These are phyloP conservation scores for Ophion costatus DNA, from an alignment of 2,888 invertebrate genomes.

Conservation along the genomic window DNA sequence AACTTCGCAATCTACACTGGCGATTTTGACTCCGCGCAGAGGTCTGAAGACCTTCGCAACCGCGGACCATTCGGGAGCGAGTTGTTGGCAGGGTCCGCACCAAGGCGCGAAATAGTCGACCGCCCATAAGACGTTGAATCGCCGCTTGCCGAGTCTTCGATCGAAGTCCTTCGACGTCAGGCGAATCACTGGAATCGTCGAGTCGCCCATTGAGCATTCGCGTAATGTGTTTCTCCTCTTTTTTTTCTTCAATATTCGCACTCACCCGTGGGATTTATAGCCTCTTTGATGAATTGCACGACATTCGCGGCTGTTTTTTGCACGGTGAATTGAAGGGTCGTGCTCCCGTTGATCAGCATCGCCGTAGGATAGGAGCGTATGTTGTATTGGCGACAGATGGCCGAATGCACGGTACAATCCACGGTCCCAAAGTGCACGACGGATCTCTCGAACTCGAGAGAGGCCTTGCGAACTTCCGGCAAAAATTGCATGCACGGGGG, in stretches of 20 bases:
- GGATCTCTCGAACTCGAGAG: slow-evolving; percentile 84
- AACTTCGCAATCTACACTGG: slow-evolving; percentile 88
- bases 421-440: slow-evolving; percentile 87
- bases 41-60: slow-evolving; percentile 85
- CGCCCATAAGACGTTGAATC: slow-evolving; percentile 86
- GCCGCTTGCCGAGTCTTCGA: slow-evolving; percentile 84
- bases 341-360: slow-evolving; percentile 87
- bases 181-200: slow-evolving; percentile 84
- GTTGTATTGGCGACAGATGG: slow-evolving; percentile 86
- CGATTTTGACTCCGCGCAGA: slow-evolving; percentile 85
- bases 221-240: no score
- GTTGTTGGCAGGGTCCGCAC: slow-evolving; percentile 90
- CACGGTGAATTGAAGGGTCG: slow-evolving; percentile 86
- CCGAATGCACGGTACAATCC: slow-evolving; percentile 87
- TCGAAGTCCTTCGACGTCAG: slow-evolving; percentile 86
- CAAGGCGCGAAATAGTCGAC: slow-evolving; percentile 90
- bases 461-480: slow-evolving; percentile 88
- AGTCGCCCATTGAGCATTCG: not conserved
- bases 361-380: slow-evolving; percentile 89
- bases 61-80: slow-evolving; percentile 88
- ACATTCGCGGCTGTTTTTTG: slow-evolving; percentile 86
- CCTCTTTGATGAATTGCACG: slow-evolving; percentile 87
- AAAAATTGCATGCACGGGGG: slow-evolving; percentile 89
- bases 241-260: not conserved
- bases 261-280: slow-evolving; percentile 84